Conservation (phyloP, 2,113 vertebrate genomes). For the Merops nubicus region DNA sequence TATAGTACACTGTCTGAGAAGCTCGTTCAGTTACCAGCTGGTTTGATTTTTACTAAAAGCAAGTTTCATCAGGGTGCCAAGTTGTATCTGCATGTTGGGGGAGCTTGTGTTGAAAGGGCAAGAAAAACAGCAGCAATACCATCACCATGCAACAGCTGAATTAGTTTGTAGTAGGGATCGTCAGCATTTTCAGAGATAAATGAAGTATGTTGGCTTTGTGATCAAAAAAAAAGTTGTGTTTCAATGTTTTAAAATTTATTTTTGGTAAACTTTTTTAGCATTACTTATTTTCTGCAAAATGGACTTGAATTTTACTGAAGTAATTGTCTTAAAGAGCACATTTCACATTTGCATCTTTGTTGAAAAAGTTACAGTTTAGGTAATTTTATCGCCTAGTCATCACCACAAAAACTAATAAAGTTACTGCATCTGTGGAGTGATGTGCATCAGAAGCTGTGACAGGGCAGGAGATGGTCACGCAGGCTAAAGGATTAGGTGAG, state of each 20-base stretch:
- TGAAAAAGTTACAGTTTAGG: background rate
- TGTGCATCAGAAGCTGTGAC: background rate
- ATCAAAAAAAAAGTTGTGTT: background rate
- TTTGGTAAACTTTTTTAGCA: background rate
- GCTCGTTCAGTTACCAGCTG: conserved; percentile 8
- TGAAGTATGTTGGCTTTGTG: background rate
- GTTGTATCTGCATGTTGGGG: background rate
- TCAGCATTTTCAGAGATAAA: background rate
- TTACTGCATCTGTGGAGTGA: background rate
- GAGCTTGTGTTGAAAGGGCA: background rate
- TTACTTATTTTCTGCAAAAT: background rate
- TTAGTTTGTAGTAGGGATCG: background rate
- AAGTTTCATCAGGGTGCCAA: background rate
- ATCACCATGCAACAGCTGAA: background rate
- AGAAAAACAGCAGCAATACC: background rate
- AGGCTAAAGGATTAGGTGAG: background rate
- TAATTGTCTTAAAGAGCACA: background rate
- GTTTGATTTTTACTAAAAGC: background rate
- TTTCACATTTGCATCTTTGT: background rate
- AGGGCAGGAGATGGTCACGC: background rate
- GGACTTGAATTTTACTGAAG: background rate
- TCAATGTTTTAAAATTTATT: background rate
- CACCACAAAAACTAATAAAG: background rate
- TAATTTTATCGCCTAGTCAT: background rate
- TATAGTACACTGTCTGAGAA: conserved; percentile 5